A percentile compares a stretch with the other conserved stretches of the same genome.
These are phyloP conservation scores for Pandemis corylana DNA, from an alignment of 2,888 invertebrate genomes.

Conservation along the genomic window DNA sequence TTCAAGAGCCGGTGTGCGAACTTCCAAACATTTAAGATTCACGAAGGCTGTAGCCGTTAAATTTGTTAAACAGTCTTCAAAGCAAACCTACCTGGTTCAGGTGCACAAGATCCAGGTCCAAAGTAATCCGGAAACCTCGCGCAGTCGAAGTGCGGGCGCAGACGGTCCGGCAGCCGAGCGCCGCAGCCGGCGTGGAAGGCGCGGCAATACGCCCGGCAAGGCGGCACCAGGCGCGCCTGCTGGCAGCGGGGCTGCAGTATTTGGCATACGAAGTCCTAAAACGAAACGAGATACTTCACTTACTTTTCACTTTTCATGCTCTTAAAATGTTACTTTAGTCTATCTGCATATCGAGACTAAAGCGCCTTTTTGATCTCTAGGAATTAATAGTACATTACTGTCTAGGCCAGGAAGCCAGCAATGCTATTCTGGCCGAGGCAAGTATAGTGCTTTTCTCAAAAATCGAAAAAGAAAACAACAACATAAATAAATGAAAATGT, in stretches of 20 bases:
- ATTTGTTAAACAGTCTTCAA: background rate
- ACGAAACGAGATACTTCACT: conserved; percentile 2
- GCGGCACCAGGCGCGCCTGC: conserved; percentile 86
- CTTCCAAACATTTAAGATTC: background rate
- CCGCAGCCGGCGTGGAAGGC: conserved; percentile 94
- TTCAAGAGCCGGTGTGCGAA: background rate
- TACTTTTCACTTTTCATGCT: too few species aligned
- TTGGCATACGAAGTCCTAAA: conserved; percentile 92
- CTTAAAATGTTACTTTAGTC: too few species aligned
- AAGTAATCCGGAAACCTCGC: conserved; percentile 91
- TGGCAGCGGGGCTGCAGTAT: conserved; percentile 92
- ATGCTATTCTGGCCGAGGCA: too few species aligned
- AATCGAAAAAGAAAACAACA: too few species aligned
- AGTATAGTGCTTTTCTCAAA: too few species aligned
- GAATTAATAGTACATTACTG: too few species aligned
- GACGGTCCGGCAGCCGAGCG: conserved; percentile 88
- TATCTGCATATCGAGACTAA: too few species aligned
- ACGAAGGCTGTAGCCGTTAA: background rate
- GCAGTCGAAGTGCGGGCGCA: conserved; percentile 91
- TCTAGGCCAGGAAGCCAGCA: too few species aligned
- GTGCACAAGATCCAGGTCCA: conserved; percentile 89
- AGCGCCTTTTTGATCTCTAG: too few species aligned
- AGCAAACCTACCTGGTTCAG: conserved; percentile 88
- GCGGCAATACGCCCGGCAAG: conserved; percentile 93
- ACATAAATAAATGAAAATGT: too few species aligned